Conservation (phyloP, 2,113 vertebrate genomes). For the Etia nguti region DNA sequence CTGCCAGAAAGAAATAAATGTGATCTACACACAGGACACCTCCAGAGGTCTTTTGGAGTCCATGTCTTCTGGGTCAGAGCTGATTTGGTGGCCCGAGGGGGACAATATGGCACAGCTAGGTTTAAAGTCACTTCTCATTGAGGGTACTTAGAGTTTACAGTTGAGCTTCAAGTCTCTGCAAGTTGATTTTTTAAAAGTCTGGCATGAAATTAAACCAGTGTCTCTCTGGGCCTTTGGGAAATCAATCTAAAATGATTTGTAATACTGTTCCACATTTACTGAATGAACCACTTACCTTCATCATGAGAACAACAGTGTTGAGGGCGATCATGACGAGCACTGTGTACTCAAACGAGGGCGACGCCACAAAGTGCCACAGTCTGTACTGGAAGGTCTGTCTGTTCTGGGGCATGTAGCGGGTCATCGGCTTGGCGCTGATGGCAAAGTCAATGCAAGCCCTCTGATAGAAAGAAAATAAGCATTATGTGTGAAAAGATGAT, state of each 20-base stretch:
- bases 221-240: neutral
- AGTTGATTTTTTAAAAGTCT: neutral
- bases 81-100: neutral
- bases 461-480: conserved; percentile 64
- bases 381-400: conserved; percentile 94
- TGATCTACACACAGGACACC: neutral
- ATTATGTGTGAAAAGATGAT: neutral
- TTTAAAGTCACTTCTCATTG: neutral
- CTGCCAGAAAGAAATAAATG: neutral
- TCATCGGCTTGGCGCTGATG: conserved; percentile 96
- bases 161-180: neutral
- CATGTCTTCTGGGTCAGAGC: neutral
- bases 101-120: neutral
- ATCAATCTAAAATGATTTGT: neutral
- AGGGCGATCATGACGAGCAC: conserved; percentile 98
- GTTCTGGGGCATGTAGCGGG: conserved; percentile 98
- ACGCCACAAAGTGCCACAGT: conserved; percentile 98
- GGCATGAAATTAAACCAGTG: neutral
- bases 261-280: neutral
- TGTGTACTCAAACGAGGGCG: conserved; percentile 95
- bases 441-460: conserved; percentile 97
- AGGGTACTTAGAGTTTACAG: neutral
- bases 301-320: conserved; percentile 98
- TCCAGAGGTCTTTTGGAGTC: neutral
- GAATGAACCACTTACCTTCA: conserved; percentile 82